phyloP scores from a whole-genome alignment of 2,797 vertebrate species.

The Sphaeramia orbicularis region DNA sequence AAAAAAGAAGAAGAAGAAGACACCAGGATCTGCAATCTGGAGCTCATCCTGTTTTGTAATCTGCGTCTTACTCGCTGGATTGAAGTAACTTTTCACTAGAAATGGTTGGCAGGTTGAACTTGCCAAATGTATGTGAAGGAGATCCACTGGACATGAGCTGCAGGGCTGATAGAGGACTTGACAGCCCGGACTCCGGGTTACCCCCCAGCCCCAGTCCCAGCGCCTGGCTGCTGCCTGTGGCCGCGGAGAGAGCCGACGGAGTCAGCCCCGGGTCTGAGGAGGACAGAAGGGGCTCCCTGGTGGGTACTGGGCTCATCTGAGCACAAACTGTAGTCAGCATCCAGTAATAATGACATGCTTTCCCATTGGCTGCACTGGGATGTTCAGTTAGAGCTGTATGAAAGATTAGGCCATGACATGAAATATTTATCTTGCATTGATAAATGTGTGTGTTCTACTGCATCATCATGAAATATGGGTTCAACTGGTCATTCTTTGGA shows the following conservation, averaged over 20 bases:
- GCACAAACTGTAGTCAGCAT: neutral
- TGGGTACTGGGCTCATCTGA: slow-evolving; percentile 40
- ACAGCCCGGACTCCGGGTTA: slow-evolving; percentile 95
- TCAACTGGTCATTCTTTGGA: too few relatives aligned
- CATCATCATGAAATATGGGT: too few relatives aligned
- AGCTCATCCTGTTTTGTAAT: slow-evolving; percentile 40
- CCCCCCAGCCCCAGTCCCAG: slow-evolving; percentile 92
- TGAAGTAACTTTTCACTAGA: slow-evolving; percentile 64
- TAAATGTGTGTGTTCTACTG: too few relatives aligned
- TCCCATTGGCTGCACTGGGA: too few relatives aligned
- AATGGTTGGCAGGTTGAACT: slow-evolving; percentile 94
- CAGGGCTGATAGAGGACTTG: slow-evolving; percentile 90
- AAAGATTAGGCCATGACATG: too few relatives aligned
- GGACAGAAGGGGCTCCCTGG: slow-evolving; percentile 71
- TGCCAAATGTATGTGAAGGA: slow-evolving; percentile 90
- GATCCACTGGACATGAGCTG: slow-evolving; percentile 90
- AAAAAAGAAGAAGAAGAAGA: neutral
- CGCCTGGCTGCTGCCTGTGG: slow-evolving; percentile 85
- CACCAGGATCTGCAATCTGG: slow-evolving; percentile 15
- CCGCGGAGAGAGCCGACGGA: slow-evolving; percentile 74
- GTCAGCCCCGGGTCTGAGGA: slow-evolving; percentile 80
- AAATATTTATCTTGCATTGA: too few relatives aligned
- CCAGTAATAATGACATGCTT: too few relatives aligned
- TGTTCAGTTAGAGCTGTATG: too few relatives aligned
- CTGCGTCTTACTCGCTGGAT: slow-evolving; percentile 15